Conservation (phyloP, 2,888 invertebrate species). For the Microctonus brassicae region DNA sequence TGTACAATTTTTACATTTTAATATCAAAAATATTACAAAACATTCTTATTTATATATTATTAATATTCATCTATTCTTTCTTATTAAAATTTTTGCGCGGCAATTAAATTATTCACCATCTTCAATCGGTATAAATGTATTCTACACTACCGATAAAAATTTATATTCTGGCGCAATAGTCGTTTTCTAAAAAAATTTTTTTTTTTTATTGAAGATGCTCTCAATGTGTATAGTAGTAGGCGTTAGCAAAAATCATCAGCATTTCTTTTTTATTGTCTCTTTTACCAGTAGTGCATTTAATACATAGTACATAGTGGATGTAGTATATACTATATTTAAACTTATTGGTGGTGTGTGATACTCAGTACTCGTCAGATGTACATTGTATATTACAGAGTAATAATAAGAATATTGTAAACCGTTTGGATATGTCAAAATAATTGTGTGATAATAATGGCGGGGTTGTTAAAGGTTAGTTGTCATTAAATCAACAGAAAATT, state of each 20-base stretch:
- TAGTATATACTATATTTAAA: background rate
- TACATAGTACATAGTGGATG: background rate
- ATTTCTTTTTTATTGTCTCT: background rate
- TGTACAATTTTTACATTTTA: too few relatives aligned
- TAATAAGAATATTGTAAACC: background rate
- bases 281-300: background rate
- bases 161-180: background rate
- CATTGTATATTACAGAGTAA: background rate
- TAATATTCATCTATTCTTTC: too few relatives aligned
- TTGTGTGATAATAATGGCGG: slow-evolving; percentile 66
- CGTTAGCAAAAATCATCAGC: background rate
- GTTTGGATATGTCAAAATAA: slow-evolving; percentile 61
- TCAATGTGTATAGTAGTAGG: too few relatives aligned
- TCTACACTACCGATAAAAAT: background rate
- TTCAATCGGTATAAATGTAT: background rate
- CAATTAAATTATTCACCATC: too few relatives aligned
- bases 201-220: background rate
- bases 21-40: too few relatives aligned
- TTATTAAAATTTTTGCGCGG: too few relatives aligned
- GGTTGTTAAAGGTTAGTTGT: slow-evolving; percentile 67
- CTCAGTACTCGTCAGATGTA: background rate
- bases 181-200: too few relatives aligned
- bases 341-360: background rate
- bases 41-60: too few relatives aligned
- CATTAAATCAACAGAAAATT: slow-evolving; percentile 49